phyloP scores from a whole-genome alignment of 2,113 vertebrate genomes.

The Circaetus cinerascens region DNA sequence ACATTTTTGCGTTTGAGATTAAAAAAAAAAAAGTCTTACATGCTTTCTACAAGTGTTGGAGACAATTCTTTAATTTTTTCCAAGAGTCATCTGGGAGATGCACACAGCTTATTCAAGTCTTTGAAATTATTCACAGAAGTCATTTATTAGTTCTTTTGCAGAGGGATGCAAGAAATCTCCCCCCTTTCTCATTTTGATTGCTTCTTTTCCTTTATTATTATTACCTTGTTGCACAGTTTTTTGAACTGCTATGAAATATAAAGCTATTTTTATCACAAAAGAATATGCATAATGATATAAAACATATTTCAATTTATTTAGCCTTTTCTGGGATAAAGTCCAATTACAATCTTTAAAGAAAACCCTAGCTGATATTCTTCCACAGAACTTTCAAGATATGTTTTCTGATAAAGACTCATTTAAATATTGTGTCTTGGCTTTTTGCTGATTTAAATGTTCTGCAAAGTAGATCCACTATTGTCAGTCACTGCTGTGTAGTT shows the following conservation, averaged over 20 bases:
- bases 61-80: slow-evolving; percentile 24
- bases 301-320: slow-evolving; percentile 73
- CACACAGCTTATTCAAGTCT: slow-evolving; percentile 31
- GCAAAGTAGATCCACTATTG: neutral
- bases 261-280: slow-evolving; percentile 70
- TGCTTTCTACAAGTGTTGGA: slow-evolving; percentile 16
- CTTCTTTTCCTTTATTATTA: slow-evolving; percentile 61
- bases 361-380: slow-evolving; percentile 43
- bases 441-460: slow-evolving; percentile 45
- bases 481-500: neutral
- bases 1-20: slow-evolving; percentile 31
- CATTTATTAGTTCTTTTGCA: slow-evolving; percentile 56
- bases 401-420: slow-evolving; percentile 61
- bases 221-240: slow-evolving; percentile 49
- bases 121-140: slow-evolving; percentile 66
- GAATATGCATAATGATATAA: slow-evolving; percentile 64
- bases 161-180: slow-evolving; percentile 38
- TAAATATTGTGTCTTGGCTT: slow-evolving; percentile 31
- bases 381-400: slow-evolving; percentile 41
- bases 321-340: slow-evolving; percentile 64
- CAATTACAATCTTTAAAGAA: slow-evolving; percentile 68
- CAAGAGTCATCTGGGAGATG: slow-evolving; percentile 34
- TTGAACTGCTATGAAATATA: slow-evolving; percentile 44
- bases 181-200: slow-evolving; percentile 59
- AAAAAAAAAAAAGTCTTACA: neutral